Conservation (phyloP, 2,797 vertebrate genomes). For the Melopsittacus undulatus region DNA sequence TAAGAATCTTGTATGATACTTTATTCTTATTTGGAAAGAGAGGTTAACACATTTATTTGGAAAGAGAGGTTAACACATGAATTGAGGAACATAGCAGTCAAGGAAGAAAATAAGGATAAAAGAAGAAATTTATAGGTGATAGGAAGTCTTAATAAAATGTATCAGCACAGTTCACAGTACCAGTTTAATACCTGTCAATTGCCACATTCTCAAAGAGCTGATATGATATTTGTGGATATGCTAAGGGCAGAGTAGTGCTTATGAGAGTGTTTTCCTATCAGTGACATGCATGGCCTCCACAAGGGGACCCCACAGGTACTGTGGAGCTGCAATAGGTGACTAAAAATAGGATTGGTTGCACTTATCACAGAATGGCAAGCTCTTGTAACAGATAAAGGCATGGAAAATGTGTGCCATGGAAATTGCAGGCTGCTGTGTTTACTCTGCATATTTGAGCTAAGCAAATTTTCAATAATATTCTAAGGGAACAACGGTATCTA, state of each 20-base stretch:
- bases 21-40: not conserved
- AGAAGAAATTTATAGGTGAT: not conserved
- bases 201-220: not conserved
- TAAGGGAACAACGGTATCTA: not conserved
- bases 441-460: not conserved
- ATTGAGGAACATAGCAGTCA: not conserved
- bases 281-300: rapidly evolving
- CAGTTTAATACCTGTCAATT: not conserved
- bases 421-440: not conserved
- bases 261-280: not conserved
- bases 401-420: not conserved
- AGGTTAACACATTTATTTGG: not conserved
- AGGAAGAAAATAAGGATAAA: not conserved
- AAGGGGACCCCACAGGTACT: not conserved
- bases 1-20: not conserved
- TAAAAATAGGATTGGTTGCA: not conserved
- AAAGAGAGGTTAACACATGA: not conserved
- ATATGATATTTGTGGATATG: not conserved
- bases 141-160: not conserved
- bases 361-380: not conserved
- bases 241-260: not conserved
- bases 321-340: too few species aligned
- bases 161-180: not conserved
- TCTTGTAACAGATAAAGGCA: not conserved
- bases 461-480: not conserved